These are phyloP conservation scores for Lagopus muta DNA, from an alignment of 2,113 vertebrate genomes.

Conservation along the genomic window DNA sequence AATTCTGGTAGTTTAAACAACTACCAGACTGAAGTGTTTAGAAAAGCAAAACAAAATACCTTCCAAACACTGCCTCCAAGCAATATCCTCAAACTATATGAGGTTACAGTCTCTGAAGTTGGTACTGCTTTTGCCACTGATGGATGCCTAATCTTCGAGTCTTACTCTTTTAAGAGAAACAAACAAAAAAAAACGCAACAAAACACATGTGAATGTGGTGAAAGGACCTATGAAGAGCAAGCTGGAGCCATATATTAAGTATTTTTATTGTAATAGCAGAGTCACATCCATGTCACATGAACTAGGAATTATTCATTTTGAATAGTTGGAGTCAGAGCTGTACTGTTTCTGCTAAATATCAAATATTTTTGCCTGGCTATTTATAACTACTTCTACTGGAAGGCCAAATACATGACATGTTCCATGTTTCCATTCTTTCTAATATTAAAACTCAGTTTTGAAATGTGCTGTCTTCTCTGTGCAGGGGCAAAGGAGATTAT, in stretches of 20 bases:
- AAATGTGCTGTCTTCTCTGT: constrained; percentile 16
- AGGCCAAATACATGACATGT: not conserved
- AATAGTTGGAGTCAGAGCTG: not conserved
- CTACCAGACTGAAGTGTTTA: not conserved
- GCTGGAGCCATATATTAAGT: not conserved
- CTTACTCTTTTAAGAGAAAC: not conserved
- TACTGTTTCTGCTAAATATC: not conserved
- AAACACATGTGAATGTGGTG: not conserved
- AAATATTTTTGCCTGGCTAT: not conserved
- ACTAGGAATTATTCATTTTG: not conserved
- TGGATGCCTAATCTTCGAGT: not conserved
- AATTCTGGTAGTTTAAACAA: not conserved
- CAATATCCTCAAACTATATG: not conserved
- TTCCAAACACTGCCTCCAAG: not conserved
- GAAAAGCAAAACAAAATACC: not conserved
- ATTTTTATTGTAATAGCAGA: not conserved
- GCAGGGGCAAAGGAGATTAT: constrained; percentile 98
- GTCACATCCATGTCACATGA: not conserved
- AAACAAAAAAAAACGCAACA: not conserved
- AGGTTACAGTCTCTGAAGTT: not conserved
- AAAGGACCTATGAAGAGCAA: not conserved
- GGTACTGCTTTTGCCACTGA: not conserved
- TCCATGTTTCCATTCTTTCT: rapidly evolving
- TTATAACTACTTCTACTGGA: not conserved
- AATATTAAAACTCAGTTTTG: not conserved